Percentiles rank a stretch among this genome's conserved stretches.
phyloP scores from a whole-genome alignment of 92 coral and sea anemone species.

The Galaxea fascicularis region DNA sequence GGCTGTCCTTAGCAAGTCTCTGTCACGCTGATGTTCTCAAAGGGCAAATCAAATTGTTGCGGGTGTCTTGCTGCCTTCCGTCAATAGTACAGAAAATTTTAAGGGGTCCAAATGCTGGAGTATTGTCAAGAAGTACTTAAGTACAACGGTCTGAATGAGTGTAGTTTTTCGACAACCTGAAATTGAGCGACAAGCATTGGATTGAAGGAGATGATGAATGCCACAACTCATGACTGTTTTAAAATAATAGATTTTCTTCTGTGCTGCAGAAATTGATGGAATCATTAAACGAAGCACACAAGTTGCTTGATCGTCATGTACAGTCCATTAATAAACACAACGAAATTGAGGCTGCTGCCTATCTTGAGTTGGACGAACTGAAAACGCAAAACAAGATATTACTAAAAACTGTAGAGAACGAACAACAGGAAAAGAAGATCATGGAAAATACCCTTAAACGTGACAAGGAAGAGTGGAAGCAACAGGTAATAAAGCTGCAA shows the following conservation, averaged over 20 bases:
- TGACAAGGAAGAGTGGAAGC: constrained; percentile 19
- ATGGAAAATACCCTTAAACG: constrained; percentile 56
- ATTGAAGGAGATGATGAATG: not conserved
- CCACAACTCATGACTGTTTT: not conserved
- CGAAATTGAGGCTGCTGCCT: constrained; percentile 80
- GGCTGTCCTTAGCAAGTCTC: too few species aligned
- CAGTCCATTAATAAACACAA: constrained; percentile 83
- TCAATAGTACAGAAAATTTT: too few species aligned
- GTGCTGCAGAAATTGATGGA: constrained; percentile 58
- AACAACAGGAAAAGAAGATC: constrained; percentile 40
- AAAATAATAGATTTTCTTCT: too few species aligned
- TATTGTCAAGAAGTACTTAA: too few species aligned
- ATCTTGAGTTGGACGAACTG: constrained; percentile 84
- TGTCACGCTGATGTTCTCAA: too few species aligned
- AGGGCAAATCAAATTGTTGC: too few species aligned
- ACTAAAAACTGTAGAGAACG: constrained; percentile 42
- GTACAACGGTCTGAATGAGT: too few species aligned
- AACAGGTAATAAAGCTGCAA: not conserved
- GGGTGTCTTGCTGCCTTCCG: too few species aligned
- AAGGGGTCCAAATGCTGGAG: too few species aligned
- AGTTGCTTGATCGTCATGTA: constrained; percentile 75
- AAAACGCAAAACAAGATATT: constrained; percentile 76
- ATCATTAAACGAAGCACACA: constrained; percentile 78
- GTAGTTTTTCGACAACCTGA: too few species aligned
- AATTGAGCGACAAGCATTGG: not conserved